phyloP scores from a whole-genome alignment of 2,888 invertebrate genomes.

The Frankliniella intonsa region DNA sequence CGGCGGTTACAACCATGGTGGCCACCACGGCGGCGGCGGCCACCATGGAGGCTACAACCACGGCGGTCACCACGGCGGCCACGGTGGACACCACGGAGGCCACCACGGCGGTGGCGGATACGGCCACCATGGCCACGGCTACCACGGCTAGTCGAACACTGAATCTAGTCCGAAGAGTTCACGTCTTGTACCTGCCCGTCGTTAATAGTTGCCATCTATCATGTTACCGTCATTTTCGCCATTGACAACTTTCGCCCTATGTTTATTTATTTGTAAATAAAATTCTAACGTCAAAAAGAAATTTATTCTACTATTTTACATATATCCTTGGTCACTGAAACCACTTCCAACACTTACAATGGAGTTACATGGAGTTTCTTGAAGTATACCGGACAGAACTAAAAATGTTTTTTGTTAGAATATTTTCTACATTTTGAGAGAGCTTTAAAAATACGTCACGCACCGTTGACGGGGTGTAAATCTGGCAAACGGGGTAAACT shows the following conservation, averaged over 20 bases:
- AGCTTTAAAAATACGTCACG: no score
- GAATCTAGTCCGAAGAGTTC: neutral
- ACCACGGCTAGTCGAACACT: neutral
- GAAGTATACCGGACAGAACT: no score
- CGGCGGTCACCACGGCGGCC: neutral
- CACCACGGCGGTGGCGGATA: no score
- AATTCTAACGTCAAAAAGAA: neutral
- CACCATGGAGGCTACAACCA: neutral
- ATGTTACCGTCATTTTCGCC: neutral
- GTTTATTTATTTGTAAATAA: neutral
- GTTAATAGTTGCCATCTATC: neutral
- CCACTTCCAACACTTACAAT: no score
- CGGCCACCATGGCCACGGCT: neutral
- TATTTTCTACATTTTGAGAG: no score
- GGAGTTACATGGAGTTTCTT: no score
- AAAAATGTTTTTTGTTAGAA: no score
- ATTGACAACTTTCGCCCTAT: neutral
- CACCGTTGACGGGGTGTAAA: no score
- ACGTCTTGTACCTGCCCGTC: neutral
- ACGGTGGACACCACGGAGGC: neutral
- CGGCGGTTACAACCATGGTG: neutral
- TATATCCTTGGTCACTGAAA: no score
- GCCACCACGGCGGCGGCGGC: neutral
- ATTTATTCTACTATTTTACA: neutral
- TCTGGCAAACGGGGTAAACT: no score